Evolutionary conservation across 1,140 invertebrate genomes (phyloP), one percentile per base, ranked within the genome.

Genomic region (Drosophila gunungcola): DNA sequence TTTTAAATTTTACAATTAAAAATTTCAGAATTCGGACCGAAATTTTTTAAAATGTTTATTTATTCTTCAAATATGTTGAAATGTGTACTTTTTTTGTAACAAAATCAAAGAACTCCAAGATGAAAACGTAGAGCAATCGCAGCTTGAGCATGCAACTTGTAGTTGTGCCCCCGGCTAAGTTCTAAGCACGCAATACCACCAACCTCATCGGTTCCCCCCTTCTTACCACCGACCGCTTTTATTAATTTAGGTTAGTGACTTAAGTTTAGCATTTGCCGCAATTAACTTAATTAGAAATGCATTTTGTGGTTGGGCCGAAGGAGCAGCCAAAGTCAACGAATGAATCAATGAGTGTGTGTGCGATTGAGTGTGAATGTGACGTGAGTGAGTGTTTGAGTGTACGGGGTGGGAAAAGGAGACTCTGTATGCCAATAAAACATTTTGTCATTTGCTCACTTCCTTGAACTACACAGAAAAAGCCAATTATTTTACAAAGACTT

Each of bases 241-340:
- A 88, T 88, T 88, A 88, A 88, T 89, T 88, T 88, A 83, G 84
- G 84, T 89, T 89, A 89, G 84, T 89, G 80, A 89, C 80, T 89
- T 89, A 84, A 89, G 84, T 80, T 89, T 80, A 89, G 84, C 84
- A 89, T 89, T 89, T 89, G 84, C 84, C 80, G 84, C 84, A 89
- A 89, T 89, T 89, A 89, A 89, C 77, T 89, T 89, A 89, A 89
- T 89, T 89, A 89, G 84, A 89, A 89, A 84, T 89, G 80, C 84
- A 89, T 89, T 89, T 73, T 62, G 70, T 68, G 84, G 67, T 70
- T 57, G 64, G 48, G 72, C 46, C 58, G 58, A 41, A 55, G 67
- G 64, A 80, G 70, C 55, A 79, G 62, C 41, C 76, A 80, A 46
- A 78, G 60, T 55, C 53, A 78, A 78, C 54, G 64, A 45, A 62